Conservation (phyloP, 1,140 invertebrate species). For the Tetragonula clypearis region DNA sequence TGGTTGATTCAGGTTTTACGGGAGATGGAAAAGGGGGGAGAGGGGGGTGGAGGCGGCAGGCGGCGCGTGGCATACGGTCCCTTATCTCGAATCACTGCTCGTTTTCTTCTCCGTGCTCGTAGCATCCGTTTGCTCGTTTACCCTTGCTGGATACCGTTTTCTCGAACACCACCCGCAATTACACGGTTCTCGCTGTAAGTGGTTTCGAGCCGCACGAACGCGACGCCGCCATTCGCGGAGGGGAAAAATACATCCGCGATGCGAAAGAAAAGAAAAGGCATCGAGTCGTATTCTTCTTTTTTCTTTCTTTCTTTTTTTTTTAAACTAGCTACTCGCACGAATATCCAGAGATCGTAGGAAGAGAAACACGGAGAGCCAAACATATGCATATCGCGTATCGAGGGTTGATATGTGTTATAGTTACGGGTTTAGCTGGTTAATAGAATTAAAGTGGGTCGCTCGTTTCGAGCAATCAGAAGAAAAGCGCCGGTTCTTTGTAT, state of each 20-base stretch:
- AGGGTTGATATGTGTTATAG: neutral
- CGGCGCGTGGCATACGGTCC: constrained; percentile 1
- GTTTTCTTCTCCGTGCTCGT: constrained; percentile 24
- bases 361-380: neutral
- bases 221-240: neutral
- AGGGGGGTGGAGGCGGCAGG: too few relatives aligned
- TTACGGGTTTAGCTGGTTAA: neutral
- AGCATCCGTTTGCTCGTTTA: constrained; percentile 11
- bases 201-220: constrained; percentile 15
- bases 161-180: constrained; percentile 39
- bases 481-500: neutral
- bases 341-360: neutral
- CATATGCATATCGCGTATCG: neutral
- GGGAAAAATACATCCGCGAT: neutral
- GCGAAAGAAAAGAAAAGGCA: constrained; percentile 12
- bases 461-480: neutral
- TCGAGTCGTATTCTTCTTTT: neutral
- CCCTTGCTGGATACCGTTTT: constrained; percentile 32
- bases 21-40: constrained; percentile 5
- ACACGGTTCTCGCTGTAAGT: constrained; percentile 31
- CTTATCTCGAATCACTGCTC: constrained; percentile 18
- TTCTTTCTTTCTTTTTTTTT: neutral
- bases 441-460: neutral
- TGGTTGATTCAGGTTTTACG: constrained; percentile 12
- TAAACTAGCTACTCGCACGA: neutral